Base-by-base conservation (phyloP, 1,140 invertebrate species). In the Drosophila parabipectinata region DNA sequence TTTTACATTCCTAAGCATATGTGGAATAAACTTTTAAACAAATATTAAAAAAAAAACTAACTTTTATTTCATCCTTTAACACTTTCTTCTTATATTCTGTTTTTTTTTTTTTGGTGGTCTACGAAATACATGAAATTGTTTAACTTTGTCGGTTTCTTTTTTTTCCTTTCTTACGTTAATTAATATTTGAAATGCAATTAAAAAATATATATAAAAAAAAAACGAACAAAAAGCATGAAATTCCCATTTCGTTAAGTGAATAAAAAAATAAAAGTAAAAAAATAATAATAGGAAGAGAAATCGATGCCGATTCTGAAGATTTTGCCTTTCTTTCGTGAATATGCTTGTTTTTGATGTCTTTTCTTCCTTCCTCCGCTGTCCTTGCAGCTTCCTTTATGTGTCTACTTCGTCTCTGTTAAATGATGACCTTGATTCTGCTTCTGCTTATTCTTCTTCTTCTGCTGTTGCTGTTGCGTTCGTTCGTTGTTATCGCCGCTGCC, bases 401-500 rank as follows among this genome's bases (percentile, higher is more conserved):
- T 41, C 9, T 37, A n/a, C 9, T 51, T 51, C 48, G 30, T 24
- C 30, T 39, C 30, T 55, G 10, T 44, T 9, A 32, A 32, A 10
- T 52, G 26, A 28, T 18, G 41, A 45, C 18, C 10, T 37, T 37
- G 47, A 14, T 48, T 32, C 50, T n/a, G 15, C 30, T 34, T 32
- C 30, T 37, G 9, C 6, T 32, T 9, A 10, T 62, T 6, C 37
- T 63, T 32, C 32, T 54, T 3, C 48, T 66, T 30, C 41, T 56
- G 18, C 66, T 66, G 28, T 9, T 66, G 41, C 21, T 37, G 34
- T 24, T 39, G 51, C 30, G 21, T 48, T 48, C 52, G 28, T 69
- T 69, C 66, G 66, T 69, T 69, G 64, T 69, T 39, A 18, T 53
- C 53, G 8, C 45, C 58, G 45, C 51, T 50, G 14, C 34, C 32